Conservation (phyloP, 2,113 vertebrate genomes). For the Thunnus maccoyii region DNA sequence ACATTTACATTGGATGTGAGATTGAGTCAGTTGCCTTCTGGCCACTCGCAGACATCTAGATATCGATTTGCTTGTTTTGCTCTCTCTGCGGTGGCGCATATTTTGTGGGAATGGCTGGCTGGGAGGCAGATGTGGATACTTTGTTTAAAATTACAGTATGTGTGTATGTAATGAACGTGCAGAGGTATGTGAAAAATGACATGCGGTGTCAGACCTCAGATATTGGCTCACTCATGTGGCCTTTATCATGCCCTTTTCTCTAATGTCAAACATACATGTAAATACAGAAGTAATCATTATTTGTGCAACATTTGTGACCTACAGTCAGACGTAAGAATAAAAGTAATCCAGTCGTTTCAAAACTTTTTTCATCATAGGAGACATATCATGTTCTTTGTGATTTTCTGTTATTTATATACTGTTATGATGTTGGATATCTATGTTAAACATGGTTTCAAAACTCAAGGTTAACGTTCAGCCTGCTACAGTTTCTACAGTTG, state of each 20-base stretch:
- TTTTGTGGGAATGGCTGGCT: constrained; percentile 48
- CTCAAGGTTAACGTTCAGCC: no score
- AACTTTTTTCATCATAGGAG: neutral
- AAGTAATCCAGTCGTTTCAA: neutral
- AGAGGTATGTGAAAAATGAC: constrained; percentile 39
- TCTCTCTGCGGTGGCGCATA: constrained; percentile 39
- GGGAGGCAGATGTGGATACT: constrained; percentile 42
- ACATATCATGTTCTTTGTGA: no score
- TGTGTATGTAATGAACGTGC: constrained; percentile 36
- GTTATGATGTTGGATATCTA: no score
- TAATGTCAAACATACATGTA: constrained; percentile 59
- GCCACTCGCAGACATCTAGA: constrained; percentile 50
- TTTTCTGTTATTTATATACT: no score
- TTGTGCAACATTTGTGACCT: constrained; percentile 1
- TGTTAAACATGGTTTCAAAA: no score
- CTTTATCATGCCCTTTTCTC: constrained; percentile 57
- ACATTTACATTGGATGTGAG: constrained; percentile 74
- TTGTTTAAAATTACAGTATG: constrained; percentile 22
- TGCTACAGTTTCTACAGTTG: neutral
- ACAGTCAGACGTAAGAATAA: neutral
- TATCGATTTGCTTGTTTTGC: constrained; percentile 69
- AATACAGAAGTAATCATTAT: constrained; percentile 41
- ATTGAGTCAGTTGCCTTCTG: constrained; percentile 73
- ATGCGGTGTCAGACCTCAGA: constrained; percentile 9
- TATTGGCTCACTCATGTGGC: constrained; percentile 27